Conservation (phyloP, 2,797 vertebrate species). For the Ispidina picta region DNA sequence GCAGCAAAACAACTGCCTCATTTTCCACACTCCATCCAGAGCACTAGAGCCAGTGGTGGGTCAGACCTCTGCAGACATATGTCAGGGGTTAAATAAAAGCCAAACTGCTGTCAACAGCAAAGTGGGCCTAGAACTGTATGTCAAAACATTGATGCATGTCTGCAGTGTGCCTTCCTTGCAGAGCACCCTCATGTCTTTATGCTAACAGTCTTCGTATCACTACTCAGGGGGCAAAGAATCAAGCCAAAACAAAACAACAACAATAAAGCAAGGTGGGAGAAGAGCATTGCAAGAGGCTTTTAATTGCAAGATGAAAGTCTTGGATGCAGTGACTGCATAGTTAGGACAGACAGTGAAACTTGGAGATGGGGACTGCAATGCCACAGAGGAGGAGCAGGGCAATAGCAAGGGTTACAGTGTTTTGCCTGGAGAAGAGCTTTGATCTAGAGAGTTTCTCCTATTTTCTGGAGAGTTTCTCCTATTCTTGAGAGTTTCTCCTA, state of each 20-base stretch:
- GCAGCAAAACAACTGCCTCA: background rate
- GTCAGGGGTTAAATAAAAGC: background rate
- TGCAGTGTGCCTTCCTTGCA: rapidly evolving
- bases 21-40: background rate
- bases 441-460: background rate
- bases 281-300: background rate
- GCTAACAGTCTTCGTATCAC: no score
- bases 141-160: rapidly evolving
- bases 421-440: background rate
- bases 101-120: background rate
- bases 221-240: background rate
- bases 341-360: background rate
- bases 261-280: background rate
- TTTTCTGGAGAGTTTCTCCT: no score
- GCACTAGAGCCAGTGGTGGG: background rate
- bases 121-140: background rate
- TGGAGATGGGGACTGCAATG: rapidly evolving
- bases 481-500: no score
- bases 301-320: background rate
- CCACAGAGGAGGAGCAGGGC: background rate
- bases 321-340: background rate
- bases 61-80: background rate
- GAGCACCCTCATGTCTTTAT: background rate
- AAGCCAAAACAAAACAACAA: background rate
- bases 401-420: background rate